Percentiles rank a stretch among this genome's conserved stretches.
These are phyloP conservation scores for Litoditis marina DNA, from an alignment of 2,888 invertebrate genomes.

Conservation along the genomic window DNA sequence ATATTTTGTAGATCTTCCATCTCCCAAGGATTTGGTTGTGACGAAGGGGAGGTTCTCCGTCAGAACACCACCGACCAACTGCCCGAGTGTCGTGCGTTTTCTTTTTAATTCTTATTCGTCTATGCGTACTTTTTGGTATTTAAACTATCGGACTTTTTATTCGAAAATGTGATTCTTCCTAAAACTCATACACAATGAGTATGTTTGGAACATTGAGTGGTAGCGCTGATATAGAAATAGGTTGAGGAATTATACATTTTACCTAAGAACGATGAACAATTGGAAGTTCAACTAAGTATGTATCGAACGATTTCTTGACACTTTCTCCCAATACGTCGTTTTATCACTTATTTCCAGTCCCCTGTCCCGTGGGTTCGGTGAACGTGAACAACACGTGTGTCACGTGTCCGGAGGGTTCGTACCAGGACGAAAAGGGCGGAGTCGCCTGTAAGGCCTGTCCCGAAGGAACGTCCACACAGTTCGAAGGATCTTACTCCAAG, in stretches of 20 bases:
- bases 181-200: no score
- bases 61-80: slow-evolving; percentile 78
- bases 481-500: slow-evolving; percentile 74
- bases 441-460: slow-evolving; percentile 91
- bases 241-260: no score
- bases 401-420: slow-evolving; percentile 83
- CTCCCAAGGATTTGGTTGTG: slow-evolving; percentile 85
- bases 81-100: slow-evolving; percentile 80
- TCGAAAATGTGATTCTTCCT: no score
- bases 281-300: no score
- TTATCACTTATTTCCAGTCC: slow-evolving; percentile 71
- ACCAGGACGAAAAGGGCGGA: slow-evolving; percentile 68
- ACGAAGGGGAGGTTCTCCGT: slow-evolving; percentile 86
- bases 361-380: slow-evolving; percentile 93
- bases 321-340: not conserved
- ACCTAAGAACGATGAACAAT: no score
- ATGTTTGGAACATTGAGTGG: no score
- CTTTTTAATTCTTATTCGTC: no score
- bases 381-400: slow-evolving; percentile 85
- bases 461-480: slow-evolving; percentile 78
- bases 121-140: no score
- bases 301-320: no score
- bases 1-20: slow-evolving; percentile 72
- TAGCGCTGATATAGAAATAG: no score
- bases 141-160: no score